Conservation (phyloP, 1,140 invertebrate species). For the Drosophila ercepeae region DNA sequence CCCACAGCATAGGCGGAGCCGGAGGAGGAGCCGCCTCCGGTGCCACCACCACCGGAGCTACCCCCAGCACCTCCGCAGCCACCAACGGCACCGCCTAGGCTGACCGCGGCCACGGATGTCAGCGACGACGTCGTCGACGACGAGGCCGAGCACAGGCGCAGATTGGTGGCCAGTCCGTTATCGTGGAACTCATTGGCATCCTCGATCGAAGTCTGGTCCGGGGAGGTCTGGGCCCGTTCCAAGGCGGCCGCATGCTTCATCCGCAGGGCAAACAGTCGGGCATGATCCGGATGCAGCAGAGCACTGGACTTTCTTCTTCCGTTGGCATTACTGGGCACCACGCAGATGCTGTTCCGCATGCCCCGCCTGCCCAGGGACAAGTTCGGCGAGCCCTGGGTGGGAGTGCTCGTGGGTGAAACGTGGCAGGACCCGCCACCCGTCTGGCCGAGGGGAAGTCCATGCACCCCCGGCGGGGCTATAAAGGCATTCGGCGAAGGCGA, state of each 20-base stretch:
- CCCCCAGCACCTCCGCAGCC: constrained; percentile 11
- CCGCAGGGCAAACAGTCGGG: constrained; percentile 84
- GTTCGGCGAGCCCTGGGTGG: constrained; percentile 84
- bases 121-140: constrained; percentile 86
- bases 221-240: constrained; percentile 78
- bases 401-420: constrained; percentile 76
- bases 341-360: constrained; percentile 73
- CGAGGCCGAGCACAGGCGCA: constrained; percentile 83
- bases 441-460: constrained; percentile 51
- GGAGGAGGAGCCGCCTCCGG: constrained; percentile 66
- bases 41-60: constrained; percentile 68
- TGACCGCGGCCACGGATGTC: constrained; percentile 85
- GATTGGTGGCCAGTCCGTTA: constrained; percentile 72
- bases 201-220: constrained; percentile 83
- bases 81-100: constrained; percentile 70
- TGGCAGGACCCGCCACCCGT: constrained; percentile 79
- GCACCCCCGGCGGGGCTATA: constrained; percentile 80
- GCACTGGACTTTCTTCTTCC: constrained; percentile 86
- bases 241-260: constrained; percentile 85
- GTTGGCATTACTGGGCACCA: constrained; percentile 51
- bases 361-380: constrained; percentile 73
- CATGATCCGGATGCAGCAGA: constrained; percentile 88
- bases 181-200: constrained; percentile 82
- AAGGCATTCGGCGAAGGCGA: constrained; percentile 87
- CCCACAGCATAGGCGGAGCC: constrained; percentile 79